Conservation (phyloP, 2,113 vertebrate genomes). For the Theristicus caerulescens region DNA sequence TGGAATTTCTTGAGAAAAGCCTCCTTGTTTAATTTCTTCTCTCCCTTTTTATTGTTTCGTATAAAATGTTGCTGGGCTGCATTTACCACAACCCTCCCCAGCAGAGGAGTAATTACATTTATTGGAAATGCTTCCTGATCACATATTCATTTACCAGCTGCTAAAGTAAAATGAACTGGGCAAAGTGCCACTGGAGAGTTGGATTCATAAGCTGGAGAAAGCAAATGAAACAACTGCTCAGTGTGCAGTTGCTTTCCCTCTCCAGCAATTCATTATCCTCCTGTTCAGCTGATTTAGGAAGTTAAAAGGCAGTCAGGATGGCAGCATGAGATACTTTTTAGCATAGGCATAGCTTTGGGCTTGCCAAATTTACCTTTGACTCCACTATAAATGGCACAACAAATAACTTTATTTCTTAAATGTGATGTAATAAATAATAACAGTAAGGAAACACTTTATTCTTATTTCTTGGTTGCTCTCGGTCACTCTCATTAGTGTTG, state of each 20-base stretch:
- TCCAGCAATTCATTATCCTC: conserved; percentile 19
- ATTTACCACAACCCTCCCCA: background rate
- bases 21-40: background rate
- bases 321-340: background rate
- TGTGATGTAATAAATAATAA: background rate
- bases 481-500: background rate
- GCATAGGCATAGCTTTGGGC: background rate
- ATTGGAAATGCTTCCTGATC: conserved; percentile 48
- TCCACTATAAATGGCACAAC: background rate
- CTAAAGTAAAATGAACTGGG: conserved; percentile 56
- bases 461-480: background rate
- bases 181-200: conserved; percentile 43
- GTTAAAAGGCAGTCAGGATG: conserved; percentile 26
- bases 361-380: background rate
- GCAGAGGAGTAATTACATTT: conserved; percentile 42
- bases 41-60: background rate
- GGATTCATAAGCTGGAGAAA: conserved; percentile 11
- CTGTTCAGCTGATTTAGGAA: conserved; percentile 23
- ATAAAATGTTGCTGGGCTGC: background rate
- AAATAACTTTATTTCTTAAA: background rate
- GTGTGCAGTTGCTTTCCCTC: conserved; percentile 8
- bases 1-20: background rate
- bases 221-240: conserved; percentile 23
- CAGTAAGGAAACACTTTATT: background rate
- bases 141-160: conserved; percentile 62